Base-by-base conservation (phyloP, 2,113 vertebrate genomes). In the Nothocercus nigrocapillus region DNA sequence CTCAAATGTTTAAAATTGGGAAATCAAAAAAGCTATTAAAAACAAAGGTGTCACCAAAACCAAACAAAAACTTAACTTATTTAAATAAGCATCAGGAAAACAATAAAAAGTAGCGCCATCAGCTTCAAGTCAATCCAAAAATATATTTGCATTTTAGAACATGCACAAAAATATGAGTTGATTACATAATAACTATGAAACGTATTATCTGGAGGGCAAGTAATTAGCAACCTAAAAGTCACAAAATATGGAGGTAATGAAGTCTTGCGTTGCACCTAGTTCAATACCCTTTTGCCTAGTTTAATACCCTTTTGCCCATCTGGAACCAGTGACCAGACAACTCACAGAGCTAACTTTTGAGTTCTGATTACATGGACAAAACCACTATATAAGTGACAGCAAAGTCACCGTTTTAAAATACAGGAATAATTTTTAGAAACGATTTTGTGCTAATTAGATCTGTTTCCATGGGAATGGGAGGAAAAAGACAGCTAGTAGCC, bases 381-480 rank as follows among this genome's bases (percentile, higher is more conserved):
- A 49, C 30, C n/a, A 56, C 74, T 91, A 85, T 47, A 3, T 40
- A 93, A 95, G 21, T 61, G 56, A 85, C 61, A 88, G 72, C 14
- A 82, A 83, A 47, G 73, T 81, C 45, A 24, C 34, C 61, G 64
- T 68, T 97, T 94, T 81, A 81, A 93, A 91, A 86, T 45, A 93
- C 28, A 90, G 58, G 27, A 70, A 47, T 81, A 84, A 82, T 83
- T 95, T 96, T 91, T 64, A 91, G 92, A 90, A 95, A 91, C 0
- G 0, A 30, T 68, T 94, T 70, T n/a, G 27, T 75, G 76, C 68
- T 93, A 83, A 93, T 95, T 86, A 86, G 85, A 72, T 38, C 21
- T 9, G 94, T 95, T 96, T 93, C 92, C 94, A 95, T 88, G 90
- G 95, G 76, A 95, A 95, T 86, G 42, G 11, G 79, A 93, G 32